Percentiles rank a stretch among this genome's conserved stretches.
phyloP scores from a whole-genome alignment of 2,797 vertebrate genomes.

The Mormyrus proboscirostris region DNA sequence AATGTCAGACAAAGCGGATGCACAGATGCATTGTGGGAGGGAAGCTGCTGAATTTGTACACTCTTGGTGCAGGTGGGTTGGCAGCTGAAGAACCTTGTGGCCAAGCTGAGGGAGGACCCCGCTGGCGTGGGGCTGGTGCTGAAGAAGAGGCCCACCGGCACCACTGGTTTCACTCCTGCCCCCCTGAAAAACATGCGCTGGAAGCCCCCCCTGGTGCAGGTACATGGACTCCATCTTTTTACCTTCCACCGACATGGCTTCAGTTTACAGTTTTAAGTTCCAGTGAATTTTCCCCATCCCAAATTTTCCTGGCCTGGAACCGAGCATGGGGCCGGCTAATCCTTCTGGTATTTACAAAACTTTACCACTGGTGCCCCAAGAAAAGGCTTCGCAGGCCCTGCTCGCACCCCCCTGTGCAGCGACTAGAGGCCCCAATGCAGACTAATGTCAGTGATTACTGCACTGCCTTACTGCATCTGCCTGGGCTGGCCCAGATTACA shows the following conservation, averaged over 20 bases:
- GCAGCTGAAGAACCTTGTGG: slow-evolving; percentile 88
- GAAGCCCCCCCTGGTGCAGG: slow-evolving; percentile 87
- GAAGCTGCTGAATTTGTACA: slow-evolving; percentile 7
- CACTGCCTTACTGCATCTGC: not conserved
- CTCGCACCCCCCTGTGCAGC: not conserved
- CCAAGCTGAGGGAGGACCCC: slow-evolving; percentile 81
- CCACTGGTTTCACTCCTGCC: slow-evolving; percentile 79
- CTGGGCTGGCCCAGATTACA: not conserved
- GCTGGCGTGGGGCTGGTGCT: slow-evolving; percentile 77
- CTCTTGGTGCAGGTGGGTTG: slow-evolving; percentile 74
- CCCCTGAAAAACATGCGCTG: slow-evolving; percentile 90
- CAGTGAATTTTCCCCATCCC: not conserved
- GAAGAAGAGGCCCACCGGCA: slow-evolving; percentile 84
- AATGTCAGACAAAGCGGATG: not conserved
- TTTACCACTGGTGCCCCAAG: not conserved
- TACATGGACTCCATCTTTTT: slow-evolving; percentile 35
- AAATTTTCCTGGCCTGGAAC: not conserved
- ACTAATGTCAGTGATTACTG: not conserved
- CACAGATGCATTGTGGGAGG: not conserved
- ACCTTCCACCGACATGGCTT: slow-evolving; percentile 17
- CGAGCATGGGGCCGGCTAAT: not conserved
- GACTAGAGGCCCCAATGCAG: not conserved
- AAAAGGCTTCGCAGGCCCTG: not conserved
- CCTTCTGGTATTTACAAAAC: not conserved
- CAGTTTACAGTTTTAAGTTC: not conserved